Percentiles rank a stretch among this genome's conserved stretches.
These are phyloP conservation scores for Orientallactaga bullata DNA, from an alignment of 2,113 vertebrate species.

Conservation along the genomic window DNA sequence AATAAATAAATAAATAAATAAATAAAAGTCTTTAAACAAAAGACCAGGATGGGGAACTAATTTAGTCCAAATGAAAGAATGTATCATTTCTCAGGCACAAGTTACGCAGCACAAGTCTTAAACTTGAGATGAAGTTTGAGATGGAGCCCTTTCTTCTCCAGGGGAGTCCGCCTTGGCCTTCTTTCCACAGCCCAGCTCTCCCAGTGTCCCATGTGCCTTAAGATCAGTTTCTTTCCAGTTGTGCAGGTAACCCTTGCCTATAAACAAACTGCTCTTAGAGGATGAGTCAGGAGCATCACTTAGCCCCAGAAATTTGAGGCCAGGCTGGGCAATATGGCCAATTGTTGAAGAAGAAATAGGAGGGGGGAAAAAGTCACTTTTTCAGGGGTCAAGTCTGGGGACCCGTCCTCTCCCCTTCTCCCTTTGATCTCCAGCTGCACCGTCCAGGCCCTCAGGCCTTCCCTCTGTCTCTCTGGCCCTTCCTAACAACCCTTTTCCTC, in stretches of 20 bases:
- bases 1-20: no score
- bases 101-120: background rate
- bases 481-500: slow-evolving; percentile 41
- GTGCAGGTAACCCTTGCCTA: no score
- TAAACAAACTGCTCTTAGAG: background rate
- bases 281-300: background rate
- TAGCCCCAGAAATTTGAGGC: background rate
- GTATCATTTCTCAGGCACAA: background rate
- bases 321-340: background rate
- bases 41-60: background rate
- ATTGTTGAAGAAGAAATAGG: background rate
- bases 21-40: background rate
- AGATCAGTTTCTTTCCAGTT: background rate
- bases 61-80: background rate
- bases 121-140: background rate
- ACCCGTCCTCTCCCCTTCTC: background rate
- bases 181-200: background rate
- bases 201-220: background rate
- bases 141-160: background rate
- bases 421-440: slow-evolving; percentile 51
- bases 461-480: background rate
- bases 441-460: background rate
- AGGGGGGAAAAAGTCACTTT: background rate
- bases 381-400: slow-evolving; percentile 14
- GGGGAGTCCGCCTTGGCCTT: background rate